Evolutionary conservation across 2,113 vertebrate genomes (phyloP), one percentile per base, ranked within the genome.

Genomic region (Alces alces): DNA sequence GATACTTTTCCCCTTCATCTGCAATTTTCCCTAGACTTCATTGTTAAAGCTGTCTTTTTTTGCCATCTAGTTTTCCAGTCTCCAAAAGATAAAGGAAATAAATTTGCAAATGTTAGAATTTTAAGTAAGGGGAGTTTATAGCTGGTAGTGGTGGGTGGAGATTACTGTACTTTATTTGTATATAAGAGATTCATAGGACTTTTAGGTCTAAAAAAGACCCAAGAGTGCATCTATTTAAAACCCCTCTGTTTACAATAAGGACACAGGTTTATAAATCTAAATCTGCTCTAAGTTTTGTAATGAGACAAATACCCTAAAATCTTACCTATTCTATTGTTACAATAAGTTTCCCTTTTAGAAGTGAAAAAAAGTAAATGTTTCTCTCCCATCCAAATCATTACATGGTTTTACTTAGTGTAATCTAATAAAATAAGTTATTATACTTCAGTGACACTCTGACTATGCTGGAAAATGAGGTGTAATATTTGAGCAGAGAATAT

Each of bases 211-310:
- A 21, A 83, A 91, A 86, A 89, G 60, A 86, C 52, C 14, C 19
- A 70, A 54, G 83, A 36, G 12, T 73, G 25, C 6, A 79, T 70
- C 39, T 89, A 43, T 79, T 93, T 54, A 86, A 97, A 86, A 66
- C 14, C 57, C n/a, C 16, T 52, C 36, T 82, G 25, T 89, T 93
- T 96, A 96, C 25, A 93, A 58, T 64, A 36, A 87, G 30, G 61
- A 93, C 76, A 83, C 21, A 87, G 28, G 30, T 73, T 91, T 70
- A 86, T n/a, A 89, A 39, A 89, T 97, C 60, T 60, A 54, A 91
- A 93, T 91, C 50, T 94, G 78, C 28, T 95, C 82, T 95, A 73
- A 73, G 89, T 91, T 95, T 94, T 83, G 83, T 14, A 94, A 73
- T 28, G 25, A 84, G 55, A 61, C 70, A 95, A 89, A 96, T n/a